These are phyloP conservation scores for Alcedo atthis DNA, from an alignment of 2,797 vertebrate species.

Conservation along the genomic window DNA sequence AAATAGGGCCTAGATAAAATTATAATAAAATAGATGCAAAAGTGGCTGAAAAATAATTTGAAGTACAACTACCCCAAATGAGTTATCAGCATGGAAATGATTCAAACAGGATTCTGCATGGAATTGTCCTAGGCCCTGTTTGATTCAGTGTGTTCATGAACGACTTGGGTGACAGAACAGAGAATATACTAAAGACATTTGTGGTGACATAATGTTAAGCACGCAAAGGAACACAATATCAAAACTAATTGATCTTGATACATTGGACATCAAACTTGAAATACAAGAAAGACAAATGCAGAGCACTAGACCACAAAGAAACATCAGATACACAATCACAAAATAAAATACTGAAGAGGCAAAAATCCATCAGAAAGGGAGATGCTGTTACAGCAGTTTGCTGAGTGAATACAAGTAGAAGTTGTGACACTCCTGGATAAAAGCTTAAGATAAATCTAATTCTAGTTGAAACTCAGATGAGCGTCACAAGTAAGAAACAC, in stretches of 20 bases:
- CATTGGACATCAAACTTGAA: neutral
- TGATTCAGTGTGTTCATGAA: neutral
- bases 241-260: conserved; percentile 20
- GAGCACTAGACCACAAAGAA: neutral
- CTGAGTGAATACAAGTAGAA: neutral
- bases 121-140: neutral
- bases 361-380: neutral
- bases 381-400: neutral
- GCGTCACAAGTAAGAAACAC: neutral
- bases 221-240: neutral
- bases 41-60: neutral
- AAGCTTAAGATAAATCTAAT: neutral
- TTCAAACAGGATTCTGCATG: neutral
- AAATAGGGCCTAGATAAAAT: neutral
- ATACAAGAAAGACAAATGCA: neutral
- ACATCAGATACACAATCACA: neutral
- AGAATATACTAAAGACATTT: neutral
- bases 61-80: neutral
- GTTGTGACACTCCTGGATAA: neutral
- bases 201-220: neutral
- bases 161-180: neutral
- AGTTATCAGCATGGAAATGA: neutral
- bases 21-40: neutral
- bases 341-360: neutral
- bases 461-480: neutral